Conservation (phyloP, 2,888 invertebrate species). For the Phania funesta region DNA sequence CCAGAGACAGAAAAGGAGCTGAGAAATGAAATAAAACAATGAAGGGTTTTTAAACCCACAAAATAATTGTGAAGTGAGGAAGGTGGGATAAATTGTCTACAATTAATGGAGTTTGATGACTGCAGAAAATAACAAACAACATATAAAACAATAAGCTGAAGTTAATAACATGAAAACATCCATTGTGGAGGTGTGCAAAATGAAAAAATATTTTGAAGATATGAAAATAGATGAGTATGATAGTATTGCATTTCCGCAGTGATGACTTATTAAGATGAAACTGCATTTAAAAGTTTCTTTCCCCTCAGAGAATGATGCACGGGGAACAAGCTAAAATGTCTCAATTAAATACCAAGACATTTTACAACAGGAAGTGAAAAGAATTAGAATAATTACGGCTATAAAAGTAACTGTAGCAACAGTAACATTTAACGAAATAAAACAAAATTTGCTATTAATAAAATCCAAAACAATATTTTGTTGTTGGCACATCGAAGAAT, state of each 20-base stretch:
- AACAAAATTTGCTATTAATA: background rate
- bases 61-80: background rate
- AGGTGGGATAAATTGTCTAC: conserved; percentile 19
- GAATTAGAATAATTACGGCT: background rate
- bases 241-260: conserved; percentile 52
- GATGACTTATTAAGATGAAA: conserved; percentile 36
- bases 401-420: background rate
- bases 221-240: conserved; percentile 42
- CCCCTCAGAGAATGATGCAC: background rate
- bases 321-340: background rate
- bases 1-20: background rate
- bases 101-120: conserved; percentile 61
- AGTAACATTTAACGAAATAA: background rate
- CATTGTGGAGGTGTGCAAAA: background rate
- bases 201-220: background rate
- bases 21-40: conserved; percentile 52
- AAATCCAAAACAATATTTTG: background rate
- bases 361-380: conserved; percentile 10
- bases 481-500: too few species aligned
- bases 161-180: conserved; percentile 6
- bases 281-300: background rate
- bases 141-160: conserved; percentile 49
- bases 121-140: background rate
- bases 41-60: conserved; percentile 4
- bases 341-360: conserved; percentile 44